Evolutionary conservation across 2,888 invertebrate genomes (phyloP), one percentile per base, ranked within the genome.

Genomic region (Polyploca ridens): DNA sequence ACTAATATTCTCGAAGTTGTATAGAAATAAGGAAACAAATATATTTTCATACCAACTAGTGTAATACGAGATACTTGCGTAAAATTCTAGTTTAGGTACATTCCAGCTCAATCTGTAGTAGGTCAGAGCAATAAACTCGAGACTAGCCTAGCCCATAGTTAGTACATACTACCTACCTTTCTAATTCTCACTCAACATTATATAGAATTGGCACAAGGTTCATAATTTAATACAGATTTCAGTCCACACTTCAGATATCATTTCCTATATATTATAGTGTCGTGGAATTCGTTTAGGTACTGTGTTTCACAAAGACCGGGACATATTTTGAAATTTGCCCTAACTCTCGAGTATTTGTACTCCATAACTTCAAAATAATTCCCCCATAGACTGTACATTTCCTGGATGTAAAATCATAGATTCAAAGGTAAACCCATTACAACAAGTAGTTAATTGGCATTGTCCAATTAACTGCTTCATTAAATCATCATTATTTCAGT

Each of bases 11-110:
- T 27, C 2, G 27, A 27, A 27, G 27, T 27, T 27, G 27, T 27
- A 27, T 35, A 35, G 33, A 38, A 59, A 54, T 16, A 33, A 62
- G 59, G 62, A 63, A 19, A 11, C 54, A 59, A 64, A 59, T 44
- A 11, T 11, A 44, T 44, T 13, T 44, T 10, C 3, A 35, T 6
- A 35, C 5, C 35, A 41, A 13, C 41, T 46, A 19, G 54, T 54
- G 14, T 10, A n/a, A 19, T 19, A 54, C 19, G 7, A 49, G 49
- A 54, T 54, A 54, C 54, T 54, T 54, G 54, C 19, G 54, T 19
- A 54, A 54, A 54, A 54, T n/a, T 54, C 54, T 19, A 54, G 54
- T 54, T 54, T 54, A 54, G 14, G 19, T 54, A 54, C 54, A 54
- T 54, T 54, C 54, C 54, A 46, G 46, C 46, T 46, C 19, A 54